Evolutionary conservation across 2,888 invertebrate genomes (phyloP), one percentile per base, ranked within the genome.

Genomic region (Mycalesis mineus): DNA sequence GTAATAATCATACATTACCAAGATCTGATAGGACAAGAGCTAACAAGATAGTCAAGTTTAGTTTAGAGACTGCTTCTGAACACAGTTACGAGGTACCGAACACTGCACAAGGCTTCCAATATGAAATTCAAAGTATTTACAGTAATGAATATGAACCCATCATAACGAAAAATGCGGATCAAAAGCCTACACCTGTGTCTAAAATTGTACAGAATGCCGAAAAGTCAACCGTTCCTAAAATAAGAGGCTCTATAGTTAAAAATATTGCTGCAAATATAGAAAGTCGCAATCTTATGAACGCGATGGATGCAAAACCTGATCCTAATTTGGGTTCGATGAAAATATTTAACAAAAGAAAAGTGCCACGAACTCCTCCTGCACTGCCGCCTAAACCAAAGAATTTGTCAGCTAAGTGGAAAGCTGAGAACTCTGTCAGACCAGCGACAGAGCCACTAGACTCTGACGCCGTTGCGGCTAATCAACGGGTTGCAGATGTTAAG

Each of bases 361-460:
- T 92, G 61, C 88, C 92, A 69, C 85, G 93, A 72, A 91, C 91
- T 65, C 95, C 95, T 58, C 94, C 95, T 55, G 94, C 95, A 65
- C 82, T 96, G 75, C 95, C 95, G 61, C 94, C 95, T 45, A 95
- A 95, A 83, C 95, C 95, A 70, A 92, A 93, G 67, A 94, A 94
- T 81, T 87, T 94, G 69, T 90, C 92, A 73, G 93, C 88, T 73
- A 94, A 91, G 91, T 93, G 88, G 88, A 93, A 91, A 91, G 91
- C 91, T 70, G 91, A 90, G 65, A 82, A 81, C 69, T 73, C 79
- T 77, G 80, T 84, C 74, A 84, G 79, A 77, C 70, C 73, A 69
- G 68, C 81, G 75, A 78, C 79, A 77, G 84, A 85, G 78, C 77
- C 81, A 72, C 78, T 84, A 83, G 88, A 89, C 88, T 90, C 89